Conservation (phyloP, 2,797 vertebrate genomes). For the Melanotaenia trifasciata region DNA sequence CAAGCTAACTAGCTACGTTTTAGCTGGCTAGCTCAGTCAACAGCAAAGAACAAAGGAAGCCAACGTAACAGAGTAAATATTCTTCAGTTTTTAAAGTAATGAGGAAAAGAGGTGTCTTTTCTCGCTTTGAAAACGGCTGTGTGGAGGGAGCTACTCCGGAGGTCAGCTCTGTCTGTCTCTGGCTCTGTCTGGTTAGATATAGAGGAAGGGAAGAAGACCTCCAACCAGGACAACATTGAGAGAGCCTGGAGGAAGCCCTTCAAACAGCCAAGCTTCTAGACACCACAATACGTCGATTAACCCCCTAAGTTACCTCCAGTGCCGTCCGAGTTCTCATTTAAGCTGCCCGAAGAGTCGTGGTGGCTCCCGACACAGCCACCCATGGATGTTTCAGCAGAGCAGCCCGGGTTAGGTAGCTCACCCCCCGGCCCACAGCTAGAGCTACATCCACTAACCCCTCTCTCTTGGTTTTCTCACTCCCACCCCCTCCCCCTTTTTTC, state of each 20-base stretch:
- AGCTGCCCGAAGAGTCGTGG: slow-evolving; percentile 97
- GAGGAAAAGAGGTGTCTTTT: slow-evolving; percentile 9
- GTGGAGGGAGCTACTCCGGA: slow-evolving; percentile 7
- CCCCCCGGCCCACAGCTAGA: slow-evolving; percentile 79
- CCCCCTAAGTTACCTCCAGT: slow-evolving; percentile 88
- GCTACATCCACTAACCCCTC: slow-evolving; percentile 71
- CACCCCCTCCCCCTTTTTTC: slow-evolving; percentile 16
- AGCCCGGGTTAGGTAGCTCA: slow-evolving; percentile 78
- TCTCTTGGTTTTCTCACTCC: slow-evolving; percentile 40
- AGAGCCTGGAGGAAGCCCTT: slow-evolving; percentile 38
- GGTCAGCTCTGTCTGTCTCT: slow-evolving; percentile 24
- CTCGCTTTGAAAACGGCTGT: slow-evolving; percentile 18
- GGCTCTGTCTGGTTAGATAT: slow-evolving; percentile 44
- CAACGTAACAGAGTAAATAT: slow-evolving; percentile 24
- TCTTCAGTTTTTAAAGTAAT: slow-evolving; percentile 30
- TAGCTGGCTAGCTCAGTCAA: slow-evolving; percentile 68
- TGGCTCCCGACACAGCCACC: slow-evolving; percentile 99
- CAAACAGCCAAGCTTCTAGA: neutral
- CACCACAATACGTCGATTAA: neutral
- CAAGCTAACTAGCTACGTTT: slow-evolving; percentile 65
- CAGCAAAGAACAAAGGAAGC: slow-evolving; percentile 69
- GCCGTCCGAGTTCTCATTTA: slow-evolving; percentile 98
- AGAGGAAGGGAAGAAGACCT: slow-evolving; percentile 31
- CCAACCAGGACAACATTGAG: slow-evolving; percentile 60
- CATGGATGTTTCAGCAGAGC: slow-evolving; percentile 91